phyloP scores from a whole-genome alignment of 2,888 invertebrate species.

The Erebia aethiops region DNA sequence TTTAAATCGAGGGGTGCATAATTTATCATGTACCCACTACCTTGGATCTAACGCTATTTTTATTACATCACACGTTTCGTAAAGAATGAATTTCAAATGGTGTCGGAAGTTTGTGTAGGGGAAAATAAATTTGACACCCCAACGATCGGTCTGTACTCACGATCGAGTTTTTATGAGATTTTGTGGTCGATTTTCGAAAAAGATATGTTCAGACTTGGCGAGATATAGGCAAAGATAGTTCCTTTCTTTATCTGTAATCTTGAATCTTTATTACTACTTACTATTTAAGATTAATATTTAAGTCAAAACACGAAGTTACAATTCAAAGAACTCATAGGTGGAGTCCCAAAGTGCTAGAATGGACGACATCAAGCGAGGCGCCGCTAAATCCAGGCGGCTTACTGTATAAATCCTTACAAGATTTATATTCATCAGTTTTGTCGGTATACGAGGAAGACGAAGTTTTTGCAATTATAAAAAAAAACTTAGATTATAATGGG shows the following conservation, averaged over 20 bases:
- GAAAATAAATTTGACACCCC: slow-evolving; percentile 63
- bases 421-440: too few relatives aligned
- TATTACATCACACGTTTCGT: slow-evolving; percentile 79
- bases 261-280: not conserved
- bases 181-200: not conserved
- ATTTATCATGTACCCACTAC: slow-evolving; percentile 69
- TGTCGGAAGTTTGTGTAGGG: slow-evolving; percentile 78
- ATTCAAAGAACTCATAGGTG: too few relatives aligned
- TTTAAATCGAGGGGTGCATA: slow-evolving; percentile 79
- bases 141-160: slow-evolving; percentile 45
- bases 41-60: slow-evolving; percentile 76
- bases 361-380: too few relatives aligned
- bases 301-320: too few relatives aligned
- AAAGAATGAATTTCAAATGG: slow-evolving; percentile 83
- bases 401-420: too few relatives aligned
- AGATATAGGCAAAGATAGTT: not conserved
- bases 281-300: too few relatives aligned
- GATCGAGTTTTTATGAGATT: slow-evolving; percentile 35
- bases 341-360: too few relatives aligned
- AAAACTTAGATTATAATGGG: too few relatives aligned
- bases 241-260: not conserved
- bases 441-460: too few relatives aligned
- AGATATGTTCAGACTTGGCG: not conserved
- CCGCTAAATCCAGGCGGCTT: too few relatives aligned
- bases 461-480: too few relatives aligned